Evolutionary conservation across 2,888 invertebrate genomes (phyloP).

Genomic region (Scelioninae gen. 1): DNA sequence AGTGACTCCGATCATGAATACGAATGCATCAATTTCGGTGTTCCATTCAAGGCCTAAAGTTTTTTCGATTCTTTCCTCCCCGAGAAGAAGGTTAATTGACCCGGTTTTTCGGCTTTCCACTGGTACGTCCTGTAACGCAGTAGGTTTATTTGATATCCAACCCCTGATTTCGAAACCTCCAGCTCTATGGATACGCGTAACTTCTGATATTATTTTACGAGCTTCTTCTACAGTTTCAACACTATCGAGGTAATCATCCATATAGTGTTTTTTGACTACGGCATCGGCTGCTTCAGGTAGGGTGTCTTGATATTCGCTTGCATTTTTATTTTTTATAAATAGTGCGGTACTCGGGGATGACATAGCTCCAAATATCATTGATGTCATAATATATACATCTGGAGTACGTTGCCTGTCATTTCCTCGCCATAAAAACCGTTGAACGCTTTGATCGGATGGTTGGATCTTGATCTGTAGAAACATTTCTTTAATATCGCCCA

Average conservation of each 20-base stretch:
- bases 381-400: constrained; percentile 71
- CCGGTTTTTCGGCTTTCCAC: too few species aligned
- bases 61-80: too few species aligned
- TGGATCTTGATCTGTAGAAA: constrained; percentile 76
- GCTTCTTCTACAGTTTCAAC: constrained; percentile 17
- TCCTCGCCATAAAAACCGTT: constrained; percentile 63
- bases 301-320: neutral
- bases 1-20: too few species aligned
- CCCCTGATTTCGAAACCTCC: constrained; percentile 5
- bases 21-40: too few species aligned
- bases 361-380: constrained; percentile 72
- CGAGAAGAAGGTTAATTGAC: too few species aligned
- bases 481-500: constrained; percentile 79
- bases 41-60: too few species aligned
- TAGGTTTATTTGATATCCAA: constrained; percentile 15
- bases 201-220: neutral
- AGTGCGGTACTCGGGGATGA: constrained; percentile 63
- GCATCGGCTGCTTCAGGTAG: neutral
- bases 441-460: constrained; percentile 73
- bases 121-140: too few species aligned
- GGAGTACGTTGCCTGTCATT: constrained; percentile 65
- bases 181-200: neutral
- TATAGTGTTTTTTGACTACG: constrained; percentile 62
- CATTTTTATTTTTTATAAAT: constrained; percentile 73
- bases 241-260: constrained; percentile 36